These are phyloP conservation scores for Stenotaenia linearis DNA, from an alignment of 2,888 invertebrate genomes.

Conservation along the genomic window DNA sequence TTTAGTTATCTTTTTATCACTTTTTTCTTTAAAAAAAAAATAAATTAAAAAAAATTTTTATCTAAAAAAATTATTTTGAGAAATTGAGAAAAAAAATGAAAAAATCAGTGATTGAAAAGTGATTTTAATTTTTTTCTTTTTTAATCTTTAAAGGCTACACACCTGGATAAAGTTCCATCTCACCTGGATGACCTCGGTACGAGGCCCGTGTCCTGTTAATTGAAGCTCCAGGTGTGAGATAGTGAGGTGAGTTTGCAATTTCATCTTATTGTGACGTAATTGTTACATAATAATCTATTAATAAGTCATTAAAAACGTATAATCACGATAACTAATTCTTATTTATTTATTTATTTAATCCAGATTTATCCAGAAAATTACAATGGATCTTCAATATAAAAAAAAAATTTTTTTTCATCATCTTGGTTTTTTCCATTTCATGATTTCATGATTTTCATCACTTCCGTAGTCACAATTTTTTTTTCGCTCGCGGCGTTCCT, in stretches of 20 bases:
- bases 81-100: no score
- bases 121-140: constrained; percentile 4
- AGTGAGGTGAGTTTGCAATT: constrained; percentile 2
- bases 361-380: neutral
- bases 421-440: neutral
- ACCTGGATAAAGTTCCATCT: constrained; percentile 35
- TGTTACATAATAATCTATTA: neutral
- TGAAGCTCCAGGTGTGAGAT: neutral
- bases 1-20: no score
- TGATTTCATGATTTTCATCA: neutral
- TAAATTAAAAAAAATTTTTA: neutral
- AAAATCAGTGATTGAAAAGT: neutral
- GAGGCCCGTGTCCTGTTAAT: constrained; percentile 37
- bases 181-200: constrained; percentile 36
- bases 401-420: neutral
- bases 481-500: neutral
- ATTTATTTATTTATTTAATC: neutral
- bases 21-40: no score
- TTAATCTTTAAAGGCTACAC: constrained; percentile 33
- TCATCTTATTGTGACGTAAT: neutral
- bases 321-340: neutral
- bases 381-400: neutral
- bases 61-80: neutral
- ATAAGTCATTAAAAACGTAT: neutral
- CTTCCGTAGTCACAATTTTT: neutral